Percentiles rank a stretch among this genome's conserved stretches.
Conservation (phyloP, 2,113 vertebrate species). For the Macrotis lagotis region DNA sequence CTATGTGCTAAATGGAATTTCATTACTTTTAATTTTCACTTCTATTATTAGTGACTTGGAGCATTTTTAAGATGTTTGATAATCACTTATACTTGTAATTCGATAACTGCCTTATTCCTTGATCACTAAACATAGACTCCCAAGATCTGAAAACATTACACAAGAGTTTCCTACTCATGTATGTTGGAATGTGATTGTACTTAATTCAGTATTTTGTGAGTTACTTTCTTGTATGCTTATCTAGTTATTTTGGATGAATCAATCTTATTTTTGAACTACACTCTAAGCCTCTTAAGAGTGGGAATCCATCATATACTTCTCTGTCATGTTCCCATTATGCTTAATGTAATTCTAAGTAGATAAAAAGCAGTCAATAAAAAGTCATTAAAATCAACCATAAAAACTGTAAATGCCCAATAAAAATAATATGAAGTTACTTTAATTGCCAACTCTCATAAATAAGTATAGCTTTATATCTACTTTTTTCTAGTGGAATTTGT, state of each 20-base stretch:
- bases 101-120: no score
- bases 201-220: background rate
- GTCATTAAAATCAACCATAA: background rate
- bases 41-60: no score
- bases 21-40: background rate
- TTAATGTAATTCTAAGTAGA: background rate
- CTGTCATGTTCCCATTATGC: background rate
- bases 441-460: background rate
- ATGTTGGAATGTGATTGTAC: background rate
- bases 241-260: background rate
- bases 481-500: background rate
- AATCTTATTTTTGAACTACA: background rate
- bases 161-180: background rate
- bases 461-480: background rate
- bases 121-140: background rate
- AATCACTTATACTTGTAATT: no score
- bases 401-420: background rate
- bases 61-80: no score
- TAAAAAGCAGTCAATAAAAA: background rate
- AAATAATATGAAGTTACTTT: background rate
- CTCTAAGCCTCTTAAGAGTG: background rate
- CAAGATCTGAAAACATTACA: background rate
- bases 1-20: background rate
- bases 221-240: background rate
- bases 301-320: background rate